Percentiles rank a stretch among this genome's conserved stretches.
Evolutionary conservation across 2,113 vertebrate species (phyloP).

Genomic region (Onychorhynchus coronatus): DNA sequence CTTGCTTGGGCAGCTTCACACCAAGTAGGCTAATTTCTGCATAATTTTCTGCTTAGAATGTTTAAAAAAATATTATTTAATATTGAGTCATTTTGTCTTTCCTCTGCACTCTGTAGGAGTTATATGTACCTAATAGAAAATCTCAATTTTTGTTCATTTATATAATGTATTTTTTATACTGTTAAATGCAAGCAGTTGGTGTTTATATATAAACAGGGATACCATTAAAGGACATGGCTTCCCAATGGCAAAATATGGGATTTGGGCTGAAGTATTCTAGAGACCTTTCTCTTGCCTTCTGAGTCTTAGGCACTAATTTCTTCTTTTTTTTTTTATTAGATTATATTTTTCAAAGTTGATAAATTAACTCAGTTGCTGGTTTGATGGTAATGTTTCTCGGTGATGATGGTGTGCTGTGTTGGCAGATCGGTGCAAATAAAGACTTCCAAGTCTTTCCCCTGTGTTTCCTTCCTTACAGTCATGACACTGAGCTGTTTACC

Average conservation of each 20-base stretch:
- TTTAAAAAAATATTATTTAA: background rate
- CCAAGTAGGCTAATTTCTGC: background rate
- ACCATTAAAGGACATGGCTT: background rate
- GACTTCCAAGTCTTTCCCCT: background rate
- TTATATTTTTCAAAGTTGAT: background rate
- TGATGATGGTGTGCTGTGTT: background rate
- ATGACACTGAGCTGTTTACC: background rate
- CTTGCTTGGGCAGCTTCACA: background rate
- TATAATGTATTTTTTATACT: background rate
- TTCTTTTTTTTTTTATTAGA: background rate
- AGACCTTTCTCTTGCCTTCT: background rate
- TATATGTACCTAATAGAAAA: background rate
- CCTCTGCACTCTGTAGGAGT: background rate
- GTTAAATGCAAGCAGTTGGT: background rate
- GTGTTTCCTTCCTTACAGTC: background rate
- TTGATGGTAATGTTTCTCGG: background rate
- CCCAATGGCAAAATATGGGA: background rate
- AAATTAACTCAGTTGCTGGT: background rate
- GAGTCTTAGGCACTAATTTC: background rate
- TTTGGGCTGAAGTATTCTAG: background rate
- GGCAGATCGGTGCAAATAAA: background rate
- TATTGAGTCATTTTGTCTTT: background rate
- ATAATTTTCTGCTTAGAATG: background rate
- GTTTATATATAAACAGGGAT: background rate
- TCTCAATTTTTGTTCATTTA: no score